Conservation (phyloP, 2,797 vertebrate genomes). For the Lateolabrax maculatus region DNA sequence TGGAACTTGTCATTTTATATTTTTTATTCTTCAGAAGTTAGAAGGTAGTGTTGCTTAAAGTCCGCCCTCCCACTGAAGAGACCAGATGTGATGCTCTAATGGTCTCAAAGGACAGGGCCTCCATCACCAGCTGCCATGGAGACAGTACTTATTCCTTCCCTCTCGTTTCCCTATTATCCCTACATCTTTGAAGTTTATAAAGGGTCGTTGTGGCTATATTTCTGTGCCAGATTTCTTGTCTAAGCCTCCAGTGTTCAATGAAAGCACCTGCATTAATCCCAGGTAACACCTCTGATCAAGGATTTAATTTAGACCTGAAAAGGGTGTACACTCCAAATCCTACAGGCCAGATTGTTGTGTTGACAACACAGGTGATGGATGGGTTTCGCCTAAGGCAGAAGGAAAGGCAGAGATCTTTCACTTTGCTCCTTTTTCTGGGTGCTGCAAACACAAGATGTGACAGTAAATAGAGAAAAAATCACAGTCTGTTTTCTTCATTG, state of each 20-base stretch:
- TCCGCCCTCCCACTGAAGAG: slow-evolving; percentile 10
- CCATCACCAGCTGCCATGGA: slow-evolving; percentile 66
- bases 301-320: slow-evolving; percentile 80
- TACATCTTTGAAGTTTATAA: slow-evolving; percentile 53
- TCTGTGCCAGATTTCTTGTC: slow-evolving; percentile 49
- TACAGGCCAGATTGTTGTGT: slow-evolving; percentile 76
- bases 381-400: slow-evolving; percentile 57
- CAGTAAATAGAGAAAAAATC: slow-evolving; percentile 53
- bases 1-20: slow-evolving; percentile 12
- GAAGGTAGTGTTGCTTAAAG: neutral
- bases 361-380: slow-evolving; percentile 81
- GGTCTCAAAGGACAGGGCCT: slow-evolving; percentile 47
- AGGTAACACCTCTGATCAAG: slow-evolving; percentile 80
- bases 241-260: slow-evolving; percentile 55
- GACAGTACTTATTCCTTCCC: slow-evolving; percentile 41
- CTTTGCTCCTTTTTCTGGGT: slow-evolving; percentile 36
- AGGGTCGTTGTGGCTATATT: slow-evolving; percentile 50
- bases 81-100: slow-evolving; percentile 53
- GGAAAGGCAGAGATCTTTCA: slow-evolving; percentile 57
- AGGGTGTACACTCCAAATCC: slow-evolving; percentile 67
- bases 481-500: slow-evolving; percentile 46
- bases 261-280: slow-evolving; percentile 79
- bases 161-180: slow-evolving; percentile 52
- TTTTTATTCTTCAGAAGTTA: slow-evolving; percentile 5
- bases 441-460: slow-evolving; percentile 39